Evolutionary conservation across 2,888 invertebrate species (phyloP).

Genomic region (Beris morrisii): DNA sequence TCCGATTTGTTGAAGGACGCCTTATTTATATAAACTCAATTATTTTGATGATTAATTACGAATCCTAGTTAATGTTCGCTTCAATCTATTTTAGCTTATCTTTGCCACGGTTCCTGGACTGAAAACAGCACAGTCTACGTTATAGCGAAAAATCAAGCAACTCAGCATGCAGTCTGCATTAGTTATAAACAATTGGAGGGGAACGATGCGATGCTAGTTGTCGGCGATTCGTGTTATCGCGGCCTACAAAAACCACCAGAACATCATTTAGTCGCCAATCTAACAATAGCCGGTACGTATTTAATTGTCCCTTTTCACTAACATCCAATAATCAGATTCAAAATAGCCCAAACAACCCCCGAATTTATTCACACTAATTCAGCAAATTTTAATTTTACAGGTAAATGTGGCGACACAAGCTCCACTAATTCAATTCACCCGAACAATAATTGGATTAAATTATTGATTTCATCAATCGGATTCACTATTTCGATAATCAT

Average conservation of each 20-base stretch:
- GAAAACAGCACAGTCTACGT: slow-evolving; percentile 85
- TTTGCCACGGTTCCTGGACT: slow-evolving; percentile 87
- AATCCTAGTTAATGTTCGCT: no score
- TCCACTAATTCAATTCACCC: slow-evolving; percentile 38
- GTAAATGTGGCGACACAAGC: slow-evolving; percentile 42
- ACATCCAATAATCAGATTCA: slow-evolving; percentile 6
- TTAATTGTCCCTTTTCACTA: slow-evolving; percentile 10
- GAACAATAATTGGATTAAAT: slow-evolving; percentile 23
- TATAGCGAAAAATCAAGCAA: slow-evolving; percentile 60
- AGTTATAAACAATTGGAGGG: slow-evolving; percentile 54
- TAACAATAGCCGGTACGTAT: slow-evolving; percentile 51
- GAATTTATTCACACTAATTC: background rate
- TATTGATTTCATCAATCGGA: slow-evolving; percentile 16
- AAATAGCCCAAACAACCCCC: background rate
- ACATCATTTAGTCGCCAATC: slow-evolving; percentile 55
- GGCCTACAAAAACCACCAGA: slow-evolving; percentile 53
- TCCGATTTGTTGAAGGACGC: no score
- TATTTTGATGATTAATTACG: no score
- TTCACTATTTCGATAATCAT: no score
- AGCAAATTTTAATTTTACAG: slow-evolving; percentile 33
- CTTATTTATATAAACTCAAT: no score
- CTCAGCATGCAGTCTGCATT: slow-evolving; percentile 56
- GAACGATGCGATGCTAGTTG: slow-evolving; percentile 51
- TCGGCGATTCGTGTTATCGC: slow-evolving; percentile 56
- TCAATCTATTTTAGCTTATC: slow-evolving; percentile 66